Evolutionary conservation across 1,140 invertebrate species (phyloP), one percentile per base, ranked within the genome.

Genomic region (Solenopsis fugax): DNA sequence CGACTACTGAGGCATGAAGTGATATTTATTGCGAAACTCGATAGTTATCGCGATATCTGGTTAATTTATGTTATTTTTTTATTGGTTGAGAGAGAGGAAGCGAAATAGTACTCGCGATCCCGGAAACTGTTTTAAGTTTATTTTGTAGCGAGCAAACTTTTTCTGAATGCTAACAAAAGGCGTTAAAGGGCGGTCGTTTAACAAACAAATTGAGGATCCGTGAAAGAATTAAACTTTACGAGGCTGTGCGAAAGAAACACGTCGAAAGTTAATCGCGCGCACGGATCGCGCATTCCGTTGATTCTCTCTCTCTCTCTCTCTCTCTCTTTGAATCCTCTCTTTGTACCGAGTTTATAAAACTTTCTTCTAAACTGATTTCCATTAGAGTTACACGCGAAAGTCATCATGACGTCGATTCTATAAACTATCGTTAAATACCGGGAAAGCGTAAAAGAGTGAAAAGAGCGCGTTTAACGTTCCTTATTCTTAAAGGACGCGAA

Each of bases 161-260:
- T 18, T 21, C 24, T 54, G 10, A 50, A 45, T 24, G 78, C 0
- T 34, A 45, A 72, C 56, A 82, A 58, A 0, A n/a, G 18, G 60
- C 18, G 6, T 34, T n/a, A 80, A 41, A 62, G 41, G 29, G 41
- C 7, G 13, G n/a, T 29, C 29, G 7, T n/a, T 69, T 81, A 81
- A 56, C 37, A 60, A 71, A 24, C 29, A 54, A 72, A 16, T 52
- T 64, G n/a, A 76, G 48, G 45, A 37, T 48, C 58, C 29, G 37
- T 52, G 50, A 85, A 85, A 6, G 41, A 73, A 48, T 82, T 45
- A 82, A 82, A 34, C 29, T 75, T 85, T 85, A 76, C n/a, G 71
- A 65, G 45, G 3, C 21, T 85, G 2, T n/a, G 6, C 24, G 60
- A 65, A 16, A 21, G 67, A 48, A 76, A 72, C 12, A 7, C 29